phyloP scores from a whole-genome alignment of 2,888 invertebrate genomes.

The Maniola hyperantus region DNA sequence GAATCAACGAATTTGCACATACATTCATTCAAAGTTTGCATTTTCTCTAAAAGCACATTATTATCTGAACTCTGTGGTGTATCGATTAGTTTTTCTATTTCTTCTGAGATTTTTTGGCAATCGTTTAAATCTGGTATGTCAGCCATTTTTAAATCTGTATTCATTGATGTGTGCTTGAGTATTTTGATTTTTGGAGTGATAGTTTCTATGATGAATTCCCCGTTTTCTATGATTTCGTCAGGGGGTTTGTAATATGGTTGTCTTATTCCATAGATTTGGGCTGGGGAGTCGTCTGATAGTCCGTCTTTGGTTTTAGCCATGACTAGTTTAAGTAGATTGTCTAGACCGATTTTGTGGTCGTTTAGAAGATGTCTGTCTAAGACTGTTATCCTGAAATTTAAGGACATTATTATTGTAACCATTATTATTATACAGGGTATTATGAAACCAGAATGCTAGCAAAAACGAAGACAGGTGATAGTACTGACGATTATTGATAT shows the following conservation, averaged over 20 bases:
- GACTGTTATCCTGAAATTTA: slow-evolving; percentile 64
- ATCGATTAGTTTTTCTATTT: slow-evolving; percentile 58
- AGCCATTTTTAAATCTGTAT: slow-evolving; percentile 60
- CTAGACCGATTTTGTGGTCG: slow-evolving; percentile 69
- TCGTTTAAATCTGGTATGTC: slow-evolving; percentile 58
- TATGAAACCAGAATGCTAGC: too few species aligned
- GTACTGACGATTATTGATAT: too few species aligned
- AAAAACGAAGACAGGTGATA: too few species aligned
- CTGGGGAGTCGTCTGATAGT: slow-evolving; percentile 49
- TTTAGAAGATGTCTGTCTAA: slow-evolving; percentile 70
- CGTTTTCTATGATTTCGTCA: slow-evolving; percentile 60
- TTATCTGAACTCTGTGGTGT: slow-evolving; percentile 49
- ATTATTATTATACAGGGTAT: too few species aligned
- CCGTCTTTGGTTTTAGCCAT: slow-evolving; percentile 73
- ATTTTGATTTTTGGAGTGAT: slow-evolving; percentile 66
- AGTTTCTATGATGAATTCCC: slow-evolving; percentile 69
- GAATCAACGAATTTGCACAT: slow-evolving; percentile 74
- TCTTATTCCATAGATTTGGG: slow-evolving; percentile 47
- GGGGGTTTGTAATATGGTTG: slow-evolving; percentile 62
- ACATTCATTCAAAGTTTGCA: slow-evolving; percentile 66
- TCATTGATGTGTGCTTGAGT: slow-evolving; percentile 60
- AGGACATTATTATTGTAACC: background rate
- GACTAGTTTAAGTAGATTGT: slow-evolving; percentile 66
- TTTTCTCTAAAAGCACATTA: slow-evolving; percentile 59
- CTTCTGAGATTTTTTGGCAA: slow-evolving; percentile 52